These are phyloP conservation scores for Catalaphyllia jardinei DNA, from an alignment of 64 coral and sea anemone species.

Conservation along the genomic window DNA sequence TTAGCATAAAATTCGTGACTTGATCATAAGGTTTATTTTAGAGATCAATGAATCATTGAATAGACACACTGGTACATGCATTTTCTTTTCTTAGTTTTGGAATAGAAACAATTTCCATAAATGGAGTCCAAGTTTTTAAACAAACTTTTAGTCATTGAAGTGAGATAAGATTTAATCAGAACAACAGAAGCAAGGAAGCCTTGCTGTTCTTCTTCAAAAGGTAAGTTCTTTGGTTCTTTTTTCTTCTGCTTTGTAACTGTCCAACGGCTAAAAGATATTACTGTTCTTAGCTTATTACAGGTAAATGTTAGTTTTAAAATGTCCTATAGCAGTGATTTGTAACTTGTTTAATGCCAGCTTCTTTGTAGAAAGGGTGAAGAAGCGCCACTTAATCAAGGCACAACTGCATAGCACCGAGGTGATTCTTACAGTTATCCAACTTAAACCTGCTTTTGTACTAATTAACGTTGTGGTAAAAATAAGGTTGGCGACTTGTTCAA, in stretches of 20 bases:
- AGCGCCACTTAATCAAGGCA: too few relatives aligned
- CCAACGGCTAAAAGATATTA: not conserved
- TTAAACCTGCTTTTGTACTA: too few relatives aligned
- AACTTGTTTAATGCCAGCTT: too few relatives aligned
- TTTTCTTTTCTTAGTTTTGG: not conserved
- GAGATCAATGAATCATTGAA: conserved; percentile 47
- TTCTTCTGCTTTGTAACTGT: not conserved
- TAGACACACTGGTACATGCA: not conserved
- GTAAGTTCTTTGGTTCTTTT: not conserved
- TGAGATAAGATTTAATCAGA: conserved; percentile 56
- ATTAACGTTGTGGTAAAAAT: too few relatives aligned
- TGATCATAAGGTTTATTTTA: conserved; percentile 6
- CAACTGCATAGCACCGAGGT: too few relatives aligned
- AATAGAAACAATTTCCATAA: conserved; percentile 29
- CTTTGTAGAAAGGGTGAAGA: too few relatives aligned
- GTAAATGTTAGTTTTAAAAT: not conserved
- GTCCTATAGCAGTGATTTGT: not conserved
- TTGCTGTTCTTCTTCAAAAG: conserved; percentile 17
- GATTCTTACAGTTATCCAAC: too few relatives aligned
- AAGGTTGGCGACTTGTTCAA: not conserved
- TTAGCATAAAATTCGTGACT: not conserved
- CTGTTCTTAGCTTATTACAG: not conserved
- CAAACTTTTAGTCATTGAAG: conserved; percentile 26
- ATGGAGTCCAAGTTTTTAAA: not conserved
- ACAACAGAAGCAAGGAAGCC: not conserved